Evolutionary conservation across 2,797 vertebrate species (phyloP).

Genomic region (Eutrigla gurnardus): DNA sequence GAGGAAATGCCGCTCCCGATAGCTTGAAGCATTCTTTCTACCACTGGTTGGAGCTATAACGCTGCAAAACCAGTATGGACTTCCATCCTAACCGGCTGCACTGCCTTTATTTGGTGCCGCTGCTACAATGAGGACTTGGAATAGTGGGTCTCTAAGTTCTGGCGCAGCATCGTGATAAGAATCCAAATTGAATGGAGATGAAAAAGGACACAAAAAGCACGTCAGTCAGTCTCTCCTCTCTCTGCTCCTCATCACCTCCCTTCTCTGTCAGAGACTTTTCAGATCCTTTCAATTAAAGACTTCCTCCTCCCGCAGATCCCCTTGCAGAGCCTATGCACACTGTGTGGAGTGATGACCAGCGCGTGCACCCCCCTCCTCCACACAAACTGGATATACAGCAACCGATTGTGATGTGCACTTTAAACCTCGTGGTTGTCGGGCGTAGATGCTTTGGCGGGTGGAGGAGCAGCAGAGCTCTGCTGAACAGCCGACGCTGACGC

Average conservation of each 20-base stretch:
- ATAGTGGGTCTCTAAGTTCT: not conserved
- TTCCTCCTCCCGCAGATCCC: constrained; percentile 65
- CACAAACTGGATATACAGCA: constrained; percentile 40
- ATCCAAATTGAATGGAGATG: not conserved
- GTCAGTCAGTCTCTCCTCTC: constrained; percentile 31
- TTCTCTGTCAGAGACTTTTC: constrained; percentile 61
- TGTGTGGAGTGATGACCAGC: constrained; percentile 66
- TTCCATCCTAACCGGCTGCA: not conserved
- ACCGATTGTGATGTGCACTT: constrained; percentile 38
- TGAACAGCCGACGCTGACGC: constrained; percentile 47
- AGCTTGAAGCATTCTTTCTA: not conserved
- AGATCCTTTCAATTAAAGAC: constrained; percentile 74
- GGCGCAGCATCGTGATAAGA: not conserved
- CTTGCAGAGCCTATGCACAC: constrained; percentile 55
- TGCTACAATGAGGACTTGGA: not conserved
- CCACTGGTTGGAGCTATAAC: constrained; percentile 52
- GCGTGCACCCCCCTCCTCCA: constrained; percentile 13
- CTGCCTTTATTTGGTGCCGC: not conserved
- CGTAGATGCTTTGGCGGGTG: constrained; percentile 31
- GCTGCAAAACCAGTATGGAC: not conserved
- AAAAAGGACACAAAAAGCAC: not conserved
- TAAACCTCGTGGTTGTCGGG: constrained; percentile 28
- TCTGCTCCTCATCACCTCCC: constrained; percentile 43
- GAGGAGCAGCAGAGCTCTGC: constrained; percentile 30
- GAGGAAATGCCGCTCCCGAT: not conserved